Conservation (phyloP, 2,888 invertebrate species). For the Blomia tropicalis region DNA sequence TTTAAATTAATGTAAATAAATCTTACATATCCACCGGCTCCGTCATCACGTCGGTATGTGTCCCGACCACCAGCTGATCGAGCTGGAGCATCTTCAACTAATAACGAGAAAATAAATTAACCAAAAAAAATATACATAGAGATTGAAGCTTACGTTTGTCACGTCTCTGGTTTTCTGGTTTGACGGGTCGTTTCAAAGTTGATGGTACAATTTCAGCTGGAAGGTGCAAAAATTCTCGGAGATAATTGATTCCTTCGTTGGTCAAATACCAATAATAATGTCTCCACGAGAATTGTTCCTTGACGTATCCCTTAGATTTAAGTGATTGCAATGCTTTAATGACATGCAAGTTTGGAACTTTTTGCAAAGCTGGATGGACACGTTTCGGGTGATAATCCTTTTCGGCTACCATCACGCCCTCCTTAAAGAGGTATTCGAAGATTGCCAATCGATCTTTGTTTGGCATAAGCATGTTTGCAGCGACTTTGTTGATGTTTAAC, state of each 20-base stretch:
- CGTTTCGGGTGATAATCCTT: slow-evolving; percentile 90
- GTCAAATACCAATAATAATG: slow-evolving; percentile 99
- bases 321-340: slow-evolving; percentile 82
- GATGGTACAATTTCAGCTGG: slow-evolving; percentile 98
- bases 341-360: slow-evolving; percentile 90
- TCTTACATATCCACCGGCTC: slow-evolving; percentile 7
- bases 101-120: not conserved
- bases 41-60: slow-evolving; percentile 18
- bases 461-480: slow-evolving; percentile 93
- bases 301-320: slow-evolving; percentile 91
- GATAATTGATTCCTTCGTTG: slow-evolving; percentile 92
- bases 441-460: slow-evolving; percentile 91
- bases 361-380: slow-evolving; percentile 73
- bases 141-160: slow-evolving; percentile 9
- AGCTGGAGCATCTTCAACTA: slow-evolving; percentile 4
- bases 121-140: not conserved
- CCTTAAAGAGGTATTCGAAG: slow-evolving; percentile 94
- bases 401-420: slow-evolving; percentile 98
- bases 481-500: too few species aligned
- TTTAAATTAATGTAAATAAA: not conserved
- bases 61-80: slow-evolving; percentile 20
- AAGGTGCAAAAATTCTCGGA: slow-evolving; percentile 83
- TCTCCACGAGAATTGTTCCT: slow-evolving; percentile 98
- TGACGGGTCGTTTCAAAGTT: slow-evolving; percentile 76
- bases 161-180: slow-evolving; percentile 61